phyloP scores from a whole-genome alignment of 2,888 invertebrate genomes.

The Sisyra terminalis region DNA sequence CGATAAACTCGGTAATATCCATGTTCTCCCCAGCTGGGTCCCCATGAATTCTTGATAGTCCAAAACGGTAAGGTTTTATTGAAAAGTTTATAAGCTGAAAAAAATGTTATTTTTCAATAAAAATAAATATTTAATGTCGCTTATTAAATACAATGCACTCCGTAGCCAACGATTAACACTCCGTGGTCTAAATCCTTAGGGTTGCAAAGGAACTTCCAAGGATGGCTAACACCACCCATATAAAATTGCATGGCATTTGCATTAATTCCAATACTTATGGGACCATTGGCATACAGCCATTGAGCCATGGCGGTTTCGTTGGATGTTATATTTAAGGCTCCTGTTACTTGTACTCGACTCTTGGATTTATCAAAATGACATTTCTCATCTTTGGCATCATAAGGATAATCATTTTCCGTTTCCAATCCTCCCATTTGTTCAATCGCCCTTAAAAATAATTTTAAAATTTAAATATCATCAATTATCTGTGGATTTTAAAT shows the following conservation, averaged over 20 bases:
- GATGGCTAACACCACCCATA: conserved; percentile 87
- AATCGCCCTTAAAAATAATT: conserved; percentile 47
- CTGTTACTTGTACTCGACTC: conserved; percentile 47
- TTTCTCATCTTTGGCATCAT: conserved; percentile 64
- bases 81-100: conserved; percentile 61
- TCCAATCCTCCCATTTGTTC: conserved; percentile 82
- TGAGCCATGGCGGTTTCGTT: conserved; percentile 84
- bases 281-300: conserved; percentile 79
- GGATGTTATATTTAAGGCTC: conserved; percentile 70
- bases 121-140: neutral
- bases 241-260: conserved; percentile 97
- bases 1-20: conserved; percentile 90
- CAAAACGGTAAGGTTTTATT: conserved; percentile 73
- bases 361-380: conserved; percentile 55
- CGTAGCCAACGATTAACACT: conserved; percentile 90
- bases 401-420: conserved; percentile 79
- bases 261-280: conserved; percentile 90
- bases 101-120: conserved; percentile 11
- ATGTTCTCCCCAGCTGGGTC: conserved; percentile 77
- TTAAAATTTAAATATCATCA: too few relatives aligned
- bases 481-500: too few relatives aligned
- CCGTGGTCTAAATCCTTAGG: conserved; percentile 76
- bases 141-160: conserved; percentile 47
- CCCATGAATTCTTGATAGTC: conserved; percentile 95
- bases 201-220: conserved; percentile 66